Evolutionary conservation across 2,888 invertebrate genomes (phyloP), one percentile per base, ranked within the genome.

Genomic region (Hirtodrosophila alboralis): DNA sequence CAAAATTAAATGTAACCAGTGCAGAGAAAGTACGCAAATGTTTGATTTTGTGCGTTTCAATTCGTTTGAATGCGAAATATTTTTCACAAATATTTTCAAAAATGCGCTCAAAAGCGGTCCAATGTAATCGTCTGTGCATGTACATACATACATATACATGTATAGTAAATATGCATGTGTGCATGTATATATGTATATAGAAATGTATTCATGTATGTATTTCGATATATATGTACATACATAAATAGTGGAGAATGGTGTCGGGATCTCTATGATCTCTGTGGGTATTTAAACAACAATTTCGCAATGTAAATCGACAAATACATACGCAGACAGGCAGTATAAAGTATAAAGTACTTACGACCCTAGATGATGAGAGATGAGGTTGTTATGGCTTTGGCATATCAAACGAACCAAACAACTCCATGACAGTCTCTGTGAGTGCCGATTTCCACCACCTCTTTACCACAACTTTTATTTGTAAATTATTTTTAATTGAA

Each of bases 401-500:
- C 47, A 54, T 71, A 43, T 54, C 72, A 69, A 66, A 69, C 60
- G 43, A 66, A 56, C 36, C 54, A 51, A 69, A 65, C 43, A 71
- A 51, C 54, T 58, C 58, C 23, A 57, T 65, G 28, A 41, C 30
- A 48, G 41, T n/a, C 48, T 33, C 34, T 49, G 54, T 44, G 13
- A 49, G 37, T 54, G 23, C 34, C 21, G 21, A 38, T 59, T 62
- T 59, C 30, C 43, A 53, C 33, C 37, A 31, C 38, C 53, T 31
- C 33, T 52, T 72, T 27, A 57, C 66, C 63, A 30, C 61, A 56
- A 66, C 44, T 67, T 62, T 59, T 68, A 68, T 76, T 72, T 76
- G 68, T 57, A 62, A 66, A 61, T 63, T 60, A 65, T 70, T 76
- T 77, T 84, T 83, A 86, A 87, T 88, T 88, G 85, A 88, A 88